A percentile compares a stretch with the other conserved stretches of the same genome.
phyloP scores from a whole-genome alignment of 2,888 invertebrate species.

The Dicycla oo region DNA sequence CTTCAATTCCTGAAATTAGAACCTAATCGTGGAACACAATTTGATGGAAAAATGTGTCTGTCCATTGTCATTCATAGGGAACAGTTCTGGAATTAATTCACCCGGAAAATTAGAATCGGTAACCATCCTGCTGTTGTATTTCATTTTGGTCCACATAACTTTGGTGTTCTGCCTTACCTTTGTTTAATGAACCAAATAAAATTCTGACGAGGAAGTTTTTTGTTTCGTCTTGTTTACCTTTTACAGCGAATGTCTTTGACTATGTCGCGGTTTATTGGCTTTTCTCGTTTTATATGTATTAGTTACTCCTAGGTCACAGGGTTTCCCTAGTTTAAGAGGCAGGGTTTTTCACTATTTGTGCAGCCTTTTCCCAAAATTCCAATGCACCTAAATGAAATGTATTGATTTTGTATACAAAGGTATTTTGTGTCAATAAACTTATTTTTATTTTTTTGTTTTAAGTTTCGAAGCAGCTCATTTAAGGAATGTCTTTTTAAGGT shows the following conservation, averaged over 20 bases:
- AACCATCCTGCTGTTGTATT: constrained; percentile 70
- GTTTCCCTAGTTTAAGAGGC: no score
- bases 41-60: constrained; percentile 26
- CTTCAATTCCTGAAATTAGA: background rate
- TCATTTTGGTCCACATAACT: no score
- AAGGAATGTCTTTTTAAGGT: background rate
- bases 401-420: no score
- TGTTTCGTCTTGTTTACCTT: constrained; percentile 70
- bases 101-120: constrained; percentile 76
- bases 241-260: constrained; percentile 60
- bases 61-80: constrained; percentile 45
- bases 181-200: constrained; percentile 78
- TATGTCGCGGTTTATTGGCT: constrained; percentile 52
- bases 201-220: constrained; percentile 65
- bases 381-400: no score
- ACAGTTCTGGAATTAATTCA: constrained; percentile 71
- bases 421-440: no score
- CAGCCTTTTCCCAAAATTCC: no score
- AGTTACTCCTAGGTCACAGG: no score
- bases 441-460: no score
- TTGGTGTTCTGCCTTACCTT: constrained; percentile 67
- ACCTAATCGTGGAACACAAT: background rate
- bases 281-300: constrained; percentile 17
- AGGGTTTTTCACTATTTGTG: no score
- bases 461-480: constrained; percentile 11